A percentile compares a stretch with the other conserved stretches of the same genome.
Evolutionary conservation across 92 coral and sea anemone species (phyloP).

Genomic region (Epizoanthus ramosus): DNA sequence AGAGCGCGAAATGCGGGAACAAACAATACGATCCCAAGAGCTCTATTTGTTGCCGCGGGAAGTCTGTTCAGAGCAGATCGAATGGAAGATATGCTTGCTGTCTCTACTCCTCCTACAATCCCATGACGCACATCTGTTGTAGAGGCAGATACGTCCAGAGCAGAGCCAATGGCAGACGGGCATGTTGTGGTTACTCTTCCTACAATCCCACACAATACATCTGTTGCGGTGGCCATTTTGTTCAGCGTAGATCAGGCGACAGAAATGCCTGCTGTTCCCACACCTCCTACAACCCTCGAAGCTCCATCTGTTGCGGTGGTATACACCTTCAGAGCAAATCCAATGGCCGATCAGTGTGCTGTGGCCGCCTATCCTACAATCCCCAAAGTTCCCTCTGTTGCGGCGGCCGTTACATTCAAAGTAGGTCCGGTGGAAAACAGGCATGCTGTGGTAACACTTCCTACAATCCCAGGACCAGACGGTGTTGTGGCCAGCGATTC

Average conservation of each 20-base stretch:
- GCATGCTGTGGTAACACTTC: neutral
- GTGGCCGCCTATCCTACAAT: neutral
- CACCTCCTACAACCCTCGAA: constrained; percentile 1
- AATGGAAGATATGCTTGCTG: neutral
- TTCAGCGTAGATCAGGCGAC: neutral
- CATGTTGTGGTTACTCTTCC: neutral
- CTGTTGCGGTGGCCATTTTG: neutral
- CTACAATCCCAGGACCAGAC: neutral
- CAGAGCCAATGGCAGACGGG: neutral
- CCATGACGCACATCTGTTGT: neutral
- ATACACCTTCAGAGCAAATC: neutral
- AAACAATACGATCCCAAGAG: neutral
- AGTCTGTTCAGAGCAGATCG: neutral
- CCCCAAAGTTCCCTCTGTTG: constrained; percentile 1
- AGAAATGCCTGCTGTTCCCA: constrained; percentile 3
- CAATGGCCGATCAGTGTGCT: neutral
- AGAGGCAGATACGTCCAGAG: neutral
- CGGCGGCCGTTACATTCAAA: neutral
- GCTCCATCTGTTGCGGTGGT: constrained; percentile 4
- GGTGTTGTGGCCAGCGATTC: neutral
- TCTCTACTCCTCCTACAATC: neutral
- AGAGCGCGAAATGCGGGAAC: neutral
- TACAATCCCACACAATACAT: neutral
- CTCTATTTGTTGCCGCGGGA: neutral
- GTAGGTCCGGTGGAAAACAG: neutral